A percentile compares a stretch with the other conserved stretches of the same genome.
Conservation (phyloP, 2,113 vertebrate genomes). For the Dunckerocampus dactyliophorus region DNA sequence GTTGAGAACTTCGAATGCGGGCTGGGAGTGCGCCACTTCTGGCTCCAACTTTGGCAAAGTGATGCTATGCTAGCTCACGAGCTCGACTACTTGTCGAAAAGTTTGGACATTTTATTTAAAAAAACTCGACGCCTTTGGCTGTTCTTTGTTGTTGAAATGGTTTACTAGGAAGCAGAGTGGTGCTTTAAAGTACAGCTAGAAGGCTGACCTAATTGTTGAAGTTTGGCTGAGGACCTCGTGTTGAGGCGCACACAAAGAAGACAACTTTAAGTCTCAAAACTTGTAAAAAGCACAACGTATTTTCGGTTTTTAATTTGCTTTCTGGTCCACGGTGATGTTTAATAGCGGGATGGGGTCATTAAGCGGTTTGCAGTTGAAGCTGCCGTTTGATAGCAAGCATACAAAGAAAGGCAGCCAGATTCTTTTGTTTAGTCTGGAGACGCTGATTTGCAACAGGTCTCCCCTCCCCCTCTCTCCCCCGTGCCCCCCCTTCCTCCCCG, state of each 20-base stretch:
- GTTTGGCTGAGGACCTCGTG: constrained; percentile 75
- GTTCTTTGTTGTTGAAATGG: not conserved
- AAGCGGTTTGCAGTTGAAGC: constrained; percentile 37
- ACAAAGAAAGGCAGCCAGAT: constrained; percentile 56
- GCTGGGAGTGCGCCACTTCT: constrained; percentile 11
- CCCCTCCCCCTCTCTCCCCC: constrained; percentile 68
- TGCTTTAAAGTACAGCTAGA: not conserved
- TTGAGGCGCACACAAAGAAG: constrained; percentile 70
- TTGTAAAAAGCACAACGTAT: not conserved
- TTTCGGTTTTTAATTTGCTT: not conserved
- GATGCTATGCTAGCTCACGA: not conserved
- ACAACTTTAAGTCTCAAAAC: constrained; percentile 38
- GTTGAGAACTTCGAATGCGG: not conserved
- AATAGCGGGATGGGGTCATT: not conserved
- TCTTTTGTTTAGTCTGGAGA: constrained; percentile 82
- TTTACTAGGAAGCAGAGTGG: not conserved
- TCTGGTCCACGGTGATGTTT: not conserved
- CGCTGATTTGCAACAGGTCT: constrained; percentile 80
- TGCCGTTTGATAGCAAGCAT: constrained; percentile 42
- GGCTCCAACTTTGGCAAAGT: constrained; percentile 9
- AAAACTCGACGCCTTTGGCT: not conserved
- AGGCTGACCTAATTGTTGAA: constrained; percentile 68
- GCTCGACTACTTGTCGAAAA: too few relatives aligned
- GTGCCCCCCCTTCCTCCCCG: constrained; percentile 37
- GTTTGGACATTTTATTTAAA: too few relatives aligned